Conservation (phyloP, 1,140 invertebrate genomes). For the Lordiphosa clarofinis region DNA sequence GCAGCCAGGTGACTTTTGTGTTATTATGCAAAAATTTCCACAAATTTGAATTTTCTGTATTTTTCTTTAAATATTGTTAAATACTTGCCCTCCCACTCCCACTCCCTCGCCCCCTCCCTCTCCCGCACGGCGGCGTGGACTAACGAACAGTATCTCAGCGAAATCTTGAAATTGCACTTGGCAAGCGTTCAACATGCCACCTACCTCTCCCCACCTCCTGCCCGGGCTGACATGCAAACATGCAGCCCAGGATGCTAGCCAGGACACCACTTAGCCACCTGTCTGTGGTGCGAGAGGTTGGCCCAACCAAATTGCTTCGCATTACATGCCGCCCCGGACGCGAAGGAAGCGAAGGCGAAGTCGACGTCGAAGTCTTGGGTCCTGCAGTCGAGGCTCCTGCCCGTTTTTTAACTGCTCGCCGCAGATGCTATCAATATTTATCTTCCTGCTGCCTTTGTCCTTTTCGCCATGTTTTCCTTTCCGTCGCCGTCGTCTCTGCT, state of each 20-base stretch:
- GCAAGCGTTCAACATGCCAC: slow-evolving; percentile 53
- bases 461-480: slow-evolving; percentile 14
- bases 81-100: no score
- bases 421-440: slow-evolving; percentile 73
- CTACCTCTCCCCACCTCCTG: neutral
- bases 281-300: slow-evolving; percentile 14
- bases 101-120: no score
- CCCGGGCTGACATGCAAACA: slow-evolving; percentile 52
- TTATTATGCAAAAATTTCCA: neutral
- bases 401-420: slow-evolving; percentile 64
- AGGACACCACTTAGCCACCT: slow-evolving; percentile 49
- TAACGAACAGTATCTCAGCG: slow-evolving; percentile 58
- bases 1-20: slow-evolving; percentile 6
- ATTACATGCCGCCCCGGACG: slow-evolving; percentile 55
- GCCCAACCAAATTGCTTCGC: slow-evolving; percentile 58
- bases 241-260: slow-evolving; percentile 25
- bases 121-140: slow-evolving; percentile 52
- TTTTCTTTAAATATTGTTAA: no score
- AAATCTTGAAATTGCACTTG: slow-evolving; percentile 68
- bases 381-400: slow-evolving; percentile 13
- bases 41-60: neutral
- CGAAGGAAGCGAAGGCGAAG: slow-evolving; percentile 35
- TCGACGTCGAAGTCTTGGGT: no score
- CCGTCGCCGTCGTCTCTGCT: slow-evolving; percentile 26
- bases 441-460: slow-evolving; percentile 41